Conservation (phyloP, 2,113 vertebrate species). For the Dicaeum eximium region DNA sequence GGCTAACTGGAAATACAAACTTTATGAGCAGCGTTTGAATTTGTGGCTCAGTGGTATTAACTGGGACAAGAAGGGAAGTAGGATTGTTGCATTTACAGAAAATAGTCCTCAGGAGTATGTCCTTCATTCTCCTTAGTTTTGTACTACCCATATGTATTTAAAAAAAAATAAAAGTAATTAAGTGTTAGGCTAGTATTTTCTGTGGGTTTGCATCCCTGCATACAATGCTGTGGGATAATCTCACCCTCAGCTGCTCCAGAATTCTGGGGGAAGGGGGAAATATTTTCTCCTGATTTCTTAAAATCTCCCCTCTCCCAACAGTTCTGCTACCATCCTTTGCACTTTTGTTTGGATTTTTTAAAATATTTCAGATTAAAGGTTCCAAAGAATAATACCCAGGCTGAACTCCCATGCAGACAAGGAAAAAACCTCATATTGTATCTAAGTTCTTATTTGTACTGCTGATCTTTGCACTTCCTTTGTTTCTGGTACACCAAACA, state of each 20-base stretch:
- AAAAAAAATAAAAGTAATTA: neutral
- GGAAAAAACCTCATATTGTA: neutral
- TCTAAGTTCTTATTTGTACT: neutral
- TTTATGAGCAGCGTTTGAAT: neutral
- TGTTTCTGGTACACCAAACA: neutral
- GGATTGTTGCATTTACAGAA: neutral
- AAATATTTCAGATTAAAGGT: neutral
- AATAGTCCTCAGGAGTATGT: neutral
- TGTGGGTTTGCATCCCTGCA: neutral
- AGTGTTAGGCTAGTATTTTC: neutral
- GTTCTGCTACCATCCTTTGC: neutral
- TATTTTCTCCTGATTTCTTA: neutral
- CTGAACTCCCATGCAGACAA: neutral
- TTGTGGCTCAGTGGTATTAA: neutral
- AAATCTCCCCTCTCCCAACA: neutral
- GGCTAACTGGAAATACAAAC: neutral
- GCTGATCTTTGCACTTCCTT: neutral
- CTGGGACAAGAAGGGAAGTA: neutral
- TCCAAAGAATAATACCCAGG: neutral
- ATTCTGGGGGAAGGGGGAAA: neutral
- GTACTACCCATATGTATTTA: neutral
- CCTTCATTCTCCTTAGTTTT: neutral
- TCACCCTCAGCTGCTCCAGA: neutral
- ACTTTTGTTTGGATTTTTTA: accelerated
- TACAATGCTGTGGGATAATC: neutral